Conservation (phyloP, 1,140 invertebrate species). For the Neodiprion lecontei region DNA sequence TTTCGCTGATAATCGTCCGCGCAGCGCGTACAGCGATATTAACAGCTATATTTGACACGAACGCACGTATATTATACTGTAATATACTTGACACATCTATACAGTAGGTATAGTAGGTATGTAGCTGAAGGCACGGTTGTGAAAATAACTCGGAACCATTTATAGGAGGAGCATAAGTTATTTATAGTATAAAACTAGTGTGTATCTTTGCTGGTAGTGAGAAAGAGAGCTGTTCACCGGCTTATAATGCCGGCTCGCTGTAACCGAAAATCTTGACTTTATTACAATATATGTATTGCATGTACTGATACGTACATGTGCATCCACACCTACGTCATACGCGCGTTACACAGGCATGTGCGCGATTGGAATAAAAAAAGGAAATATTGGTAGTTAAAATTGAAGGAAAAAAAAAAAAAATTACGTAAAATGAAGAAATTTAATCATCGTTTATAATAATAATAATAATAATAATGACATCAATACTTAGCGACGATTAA, state of each 20-base stretch:
- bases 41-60: too few species aligned
- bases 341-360: neutral
- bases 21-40: too few species aligned
- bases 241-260: neutral
- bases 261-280: neutral
- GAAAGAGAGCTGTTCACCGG: neutral
- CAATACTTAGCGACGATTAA: too few species aligned
- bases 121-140: neutral
- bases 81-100: neutral
- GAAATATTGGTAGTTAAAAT: neutral
- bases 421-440: too few species aligned
- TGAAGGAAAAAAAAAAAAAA: too few species aligned
- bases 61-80: too few species aligned
- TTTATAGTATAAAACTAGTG: conserved; percentile 4
- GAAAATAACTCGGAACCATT: conserved; percentile 5
- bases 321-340: neutral
- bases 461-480: too few species aligned
- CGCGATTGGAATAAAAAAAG: neutral
- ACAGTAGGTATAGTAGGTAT: neutral
- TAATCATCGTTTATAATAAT: too few species aligned
- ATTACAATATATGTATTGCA: neutral
- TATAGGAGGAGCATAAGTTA: conserved; percentile 7
- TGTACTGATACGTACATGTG: neutral
- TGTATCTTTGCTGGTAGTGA: neutral
- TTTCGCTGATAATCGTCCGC: too few species aligned